These are phyloP conservation scores for Samia ricini DNA, from an alignment of 1,140 invertebrate species.

Conservation along the genomic window DNA sequence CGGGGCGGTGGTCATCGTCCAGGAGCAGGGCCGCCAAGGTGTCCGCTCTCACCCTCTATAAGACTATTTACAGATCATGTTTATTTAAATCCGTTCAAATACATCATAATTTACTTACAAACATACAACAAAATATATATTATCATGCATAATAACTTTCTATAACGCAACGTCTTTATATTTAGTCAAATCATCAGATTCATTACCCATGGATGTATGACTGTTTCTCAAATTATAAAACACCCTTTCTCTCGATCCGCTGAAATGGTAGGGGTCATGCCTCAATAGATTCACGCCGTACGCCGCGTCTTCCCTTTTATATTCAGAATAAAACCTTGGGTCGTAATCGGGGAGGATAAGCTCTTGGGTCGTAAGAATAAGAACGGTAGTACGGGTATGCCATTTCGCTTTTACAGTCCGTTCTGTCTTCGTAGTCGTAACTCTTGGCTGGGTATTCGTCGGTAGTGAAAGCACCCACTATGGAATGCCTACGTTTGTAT, in stretches of 20 bases:
- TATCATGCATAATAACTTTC: background rate
- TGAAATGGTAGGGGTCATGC: slow-evolving; percentile 67
- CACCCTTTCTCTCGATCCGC: slow-evolving; percentile 59
- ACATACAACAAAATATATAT: background rate
- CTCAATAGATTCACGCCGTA: slow-evolving; percentile 64
- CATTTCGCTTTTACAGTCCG: slow-evolving; percentile 68
- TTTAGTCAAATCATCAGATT: slow-evolving; percentile 75
- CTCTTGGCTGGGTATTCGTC: slow-evolving; percentile 63
- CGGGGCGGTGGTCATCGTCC: too few species aligned
- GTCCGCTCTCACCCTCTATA: too few species aligned
- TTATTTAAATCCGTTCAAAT: too few species aligned
- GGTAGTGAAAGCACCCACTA: slow-evolving; percentile 57
- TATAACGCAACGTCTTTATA: slow-evolving; percentile 76
- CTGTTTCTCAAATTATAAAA: slow-evolving; percentile 70
- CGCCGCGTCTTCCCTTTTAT: slow-evolving; percentile 52
- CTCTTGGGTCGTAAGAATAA: slow-evolving; percentile 54
- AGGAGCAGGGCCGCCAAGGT: too few species aligned
- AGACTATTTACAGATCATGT: too few species aligned
- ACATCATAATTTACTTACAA: too few species aligned
- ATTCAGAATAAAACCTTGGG: slow-evolving; percentile 56
- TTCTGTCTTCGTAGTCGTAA: slow-evolving; percentile 61
- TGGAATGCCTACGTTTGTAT: slow-evolving; percentile 63
- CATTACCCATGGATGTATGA: slow-evolving; percentile 74
- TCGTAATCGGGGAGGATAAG: slow-evolving; percentile 62
- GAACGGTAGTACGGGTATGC: slow-evolving; percentile 56